These are phyloP conservation scores for Mustelus asterias DNA, from an alignment of 2,113 vertebrate species.

Conservation along the genomic window DNA sequence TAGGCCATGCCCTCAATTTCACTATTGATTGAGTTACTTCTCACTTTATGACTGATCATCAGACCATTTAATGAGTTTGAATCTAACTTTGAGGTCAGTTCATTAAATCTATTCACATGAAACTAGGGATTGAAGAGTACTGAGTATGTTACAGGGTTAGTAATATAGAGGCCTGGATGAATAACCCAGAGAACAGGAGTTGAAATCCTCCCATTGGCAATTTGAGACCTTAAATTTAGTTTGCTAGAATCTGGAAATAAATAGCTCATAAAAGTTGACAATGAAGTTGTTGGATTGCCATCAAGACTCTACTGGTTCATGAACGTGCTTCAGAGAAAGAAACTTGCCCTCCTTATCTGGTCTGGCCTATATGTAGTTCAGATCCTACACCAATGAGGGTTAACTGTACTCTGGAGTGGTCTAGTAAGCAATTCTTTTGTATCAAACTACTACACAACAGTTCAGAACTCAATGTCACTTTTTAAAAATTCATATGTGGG, in stretches of 20 bases:
- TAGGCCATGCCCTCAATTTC: background rate
- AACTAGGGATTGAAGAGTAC: background rate
- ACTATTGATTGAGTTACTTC: background rate
- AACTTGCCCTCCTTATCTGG: background rate
- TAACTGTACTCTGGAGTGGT: background rate
- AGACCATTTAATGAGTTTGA: background rate
- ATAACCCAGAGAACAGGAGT: background rate
- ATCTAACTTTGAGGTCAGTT: background rate
- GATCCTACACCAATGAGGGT: background rate
- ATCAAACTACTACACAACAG: background rate
- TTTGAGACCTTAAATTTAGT: background rate
- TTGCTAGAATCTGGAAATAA: background rate
- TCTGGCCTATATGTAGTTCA: background rate
- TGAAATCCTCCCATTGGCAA: background rate
- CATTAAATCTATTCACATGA: background rate
- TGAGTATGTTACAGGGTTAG: background rate
- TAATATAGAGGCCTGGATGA: background rate
- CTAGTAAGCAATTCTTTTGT: background rate
- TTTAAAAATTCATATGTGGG: too few relatives aligned
- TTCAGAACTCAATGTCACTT: background rate
- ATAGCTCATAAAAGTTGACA: background rate
- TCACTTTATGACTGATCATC: background rate
- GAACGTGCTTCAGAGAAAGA: background rate
- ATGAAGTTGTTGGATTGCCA: background rate
- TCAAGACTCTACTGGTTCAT: background rate